A percentile compares a stretch with the other conserved stretches of the same genome.
These are phyloP conservation scores for Nothocercus nigrocapillus DNA, from an alignment of 2,113 vertebrate species.

Conservation along the genomic window DNA sequence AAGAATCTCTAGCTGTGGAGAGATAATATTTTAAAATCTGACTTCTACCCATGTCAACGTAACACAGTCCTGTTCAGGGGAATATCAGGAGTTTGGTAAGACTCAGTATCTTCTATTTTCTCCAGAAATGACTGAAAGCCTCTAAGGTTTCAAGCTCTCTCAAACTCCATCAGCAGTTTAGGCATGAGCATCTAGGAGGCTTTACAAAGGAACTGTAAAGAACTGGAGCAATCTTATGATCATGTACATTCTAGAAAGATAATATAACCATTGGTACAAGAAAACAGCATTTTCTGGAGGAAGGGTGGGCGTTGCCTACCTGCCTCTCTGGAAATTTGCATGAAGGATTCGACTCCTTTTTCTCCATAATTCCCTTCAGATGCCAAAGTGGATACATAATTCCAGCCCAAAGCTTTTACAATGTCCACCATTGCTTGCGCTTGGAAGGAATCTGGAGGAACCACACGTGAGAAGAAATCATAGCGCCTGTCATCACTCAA, in stretches of 20 bases:
- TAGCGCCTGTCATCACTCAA: conserved; percentile 96
- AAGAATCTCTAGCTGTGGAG: neutral
- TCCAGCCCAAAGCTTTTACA: conserved; percentile 93
- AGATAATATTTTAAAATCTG: neutral
- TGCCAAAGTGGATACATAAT: conserved; percentile 95
- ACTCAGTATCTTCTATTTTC: neutral
- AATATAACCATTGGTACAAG: neutral
- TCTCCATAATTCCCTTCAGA: conserved; percentile 98
- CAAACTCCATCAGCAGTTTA: neutral
- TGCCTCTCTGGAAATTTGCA: conserved; percentile 95
- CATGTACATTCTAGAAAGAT: neutral
- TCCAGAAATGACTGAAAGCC: neutral
- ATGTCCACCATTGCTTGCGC: conserved; percentile 99
- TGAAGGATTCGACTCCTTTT: conserved; percentile 97
- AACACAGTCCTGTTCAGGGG: neutral
- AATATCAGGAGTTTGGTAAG: neutral
- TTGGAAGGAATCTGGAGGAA: conserved; percentile 98
- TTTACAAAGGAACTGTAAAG: neutral
- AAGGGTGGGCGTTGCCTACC: conserved; percentile 79
- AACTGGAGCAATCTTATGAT: neutral
- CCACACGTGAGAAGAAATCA: conserved; percentile 98
- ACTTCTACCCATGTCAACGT: neutral
- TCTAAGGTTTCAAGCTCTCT: neutral
- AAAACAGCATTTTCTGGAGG: neutral
- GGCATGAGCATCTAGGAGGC: neutral